Evolutionary conservation across 2,888 invertebrate genomes (phyloP).

Genomic region (Brenthis daphne): DNA sequence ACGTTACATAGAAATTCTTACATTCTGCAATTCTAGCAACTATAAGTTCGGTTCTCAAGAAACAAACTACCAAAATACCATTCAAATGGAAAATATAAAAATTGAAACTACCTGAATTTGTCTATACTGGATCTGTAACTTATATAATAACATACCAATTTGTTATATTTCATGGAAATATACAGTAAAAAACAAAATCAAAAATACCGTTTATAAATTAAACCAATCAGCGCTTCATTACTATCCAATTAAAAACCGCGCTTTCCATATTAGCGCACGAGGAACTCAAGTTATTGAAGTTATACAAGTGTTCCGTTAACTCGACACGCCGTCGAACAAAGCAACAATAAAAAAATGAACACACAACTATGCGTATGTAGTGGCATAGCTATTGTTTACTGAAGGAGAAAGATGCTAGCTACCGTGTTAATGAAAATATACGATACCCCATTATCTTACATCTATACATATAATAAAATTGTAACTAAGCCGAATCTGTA

Average conservation of each 20-base stretch:
- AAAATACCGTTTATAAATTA: neutral
- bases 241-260: constrained; percentile 16
- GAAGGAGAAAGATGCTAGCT: constrained; percentile 17
- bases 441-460: too few species aligned
- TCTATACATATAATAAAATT: too few species aligned
- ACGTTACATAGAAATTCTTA: too few species aligned
- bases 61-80: too few species aligned
- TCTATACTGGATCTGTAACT: neutral
- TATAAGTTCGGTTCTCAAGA: too few species aligned
- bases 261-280: constrained; percentile 19
- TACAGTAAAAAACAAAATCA: neutral
- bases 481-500: too few species aligned
- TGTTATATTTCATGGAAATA: too few species aligned
- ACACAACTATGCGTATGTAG: neutral
- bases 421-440: too few species aligned
- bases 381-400: constrained; percentile 21
- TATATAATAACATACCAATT: too few species aligned
- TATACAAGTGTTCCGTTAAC: constrained; percentile 26
- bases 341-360: constrained; percentile 14
- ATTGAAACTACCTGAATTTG: too few species aligned
- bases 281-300: constrained; percentile 18
- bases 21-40: too few species aligned
- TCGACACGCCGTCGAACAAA: constrained; percentile 16
- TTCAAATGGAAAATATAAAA: neutral
- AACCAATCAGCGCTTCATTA: constrained; percentile 4